phyloP scores from a whole-genome alignment of 2,888 invertebrate species.

The Synergus umbraculus region DNA sequence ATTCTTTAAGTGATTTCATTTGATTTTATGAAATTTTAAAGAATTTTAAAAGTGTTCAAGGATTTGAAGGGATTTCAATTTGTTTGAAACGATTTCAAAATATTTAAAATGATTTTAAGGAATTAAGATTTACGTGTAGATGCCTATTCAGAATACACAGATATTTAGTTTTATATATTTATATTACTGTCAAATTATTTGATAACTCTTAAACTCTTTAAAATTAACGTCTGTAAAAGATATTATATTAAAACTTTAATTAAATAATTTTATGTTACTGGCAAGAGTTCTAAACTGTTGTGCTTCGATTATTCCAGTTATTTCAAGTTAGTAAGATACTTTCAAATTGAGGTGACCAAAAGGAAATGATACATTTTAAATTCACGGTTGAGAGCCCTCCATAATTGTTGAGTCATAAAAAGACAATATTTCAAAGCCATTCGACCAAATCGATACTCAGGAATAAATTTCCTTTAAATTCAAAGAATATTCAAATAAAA shows the following conservation, averaged over 20 bases:
- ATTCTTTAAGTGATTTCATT: no score
- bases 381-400: neutral
- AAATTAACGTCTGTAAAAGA: neutral
- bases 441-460: neutral
- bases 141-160: no score
- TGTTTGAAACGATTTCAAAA: no score
- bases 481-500: neutral
- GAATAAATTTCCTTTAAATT: neutral
- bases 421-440: neutral
- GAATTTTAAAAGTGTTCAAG: no score
- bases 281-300: neutral
- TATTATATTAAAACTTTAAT: neutral
- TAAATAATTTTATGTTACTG: neutral
- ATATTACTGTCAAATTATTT: no score
- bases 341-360: neutral
- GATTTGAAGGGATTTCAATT: no score
- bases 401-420: slow-evolving; percentile 10
- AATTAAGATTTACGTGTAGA: no score
- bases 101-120: no score
- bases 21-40: no score
- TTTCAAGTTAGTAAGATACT: neutral
- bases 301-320: neutral
- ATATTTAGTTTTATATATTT: no score
- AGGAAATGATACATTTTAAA: slow-evolving; percentile 1
- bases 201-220: neutral